Evolutionary conservation across 2,113 vertebrate genomes (phyloP).

Genomic region (Lophochroa leadbeateri): DNA sequence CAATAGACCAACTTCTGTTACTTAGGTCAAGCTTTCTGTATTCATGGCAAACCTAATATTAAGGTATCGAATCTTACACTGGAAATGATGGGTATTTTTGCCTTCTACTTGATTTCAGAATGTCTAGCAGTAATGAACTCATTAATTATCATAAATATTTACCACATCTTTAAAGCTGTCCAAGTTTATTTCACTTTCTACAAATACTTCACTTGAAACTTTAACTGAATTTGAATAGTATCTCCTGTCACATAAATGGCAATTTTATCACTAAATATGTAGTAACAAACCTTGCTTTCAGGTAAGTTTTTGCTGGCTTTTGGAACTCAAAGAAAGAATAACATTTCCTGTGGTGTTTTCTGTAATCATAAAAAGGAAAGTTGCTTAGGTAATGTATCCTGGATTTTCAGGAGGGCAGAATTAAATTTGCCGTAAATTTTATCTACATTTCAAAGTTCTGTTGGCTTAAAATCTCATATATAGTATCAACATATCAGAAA

Average conservation of each 20-base stretch:
- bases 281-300: neutral
- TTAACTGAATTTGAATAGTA: neutral
- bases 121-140: neutral
- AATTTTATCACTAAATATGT: neutral
- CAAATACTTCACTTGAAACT: neutral
- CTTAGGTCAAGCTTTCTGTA: neutral
- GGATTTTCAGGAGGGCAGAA: neutral
- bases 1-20: neutral
- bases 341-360: neutral
- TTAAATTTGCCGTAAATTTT: neutral
- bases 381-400: neutral
- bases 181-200: neutral
- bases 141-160: neutral
- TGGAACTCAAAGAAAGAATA: neutral
- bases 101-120: neutral
- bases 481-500: neutral
- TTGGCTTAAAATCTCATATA: neutral
- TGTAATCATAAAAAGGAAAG: neutral
- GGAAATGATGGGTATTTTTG: neutral
- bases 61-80: neutral
- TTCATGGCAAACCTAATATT: neutral
- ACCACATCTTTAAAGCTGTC: neutral
- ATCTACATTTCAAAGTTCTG: neutral
- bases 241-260: neutral
- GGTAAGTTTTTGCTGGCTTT: neutral